phyloP scores from a whole-genome alignment of 37 sponge, comb jelly and placozoan species.

The Bolinopsis microptera region DNA sequence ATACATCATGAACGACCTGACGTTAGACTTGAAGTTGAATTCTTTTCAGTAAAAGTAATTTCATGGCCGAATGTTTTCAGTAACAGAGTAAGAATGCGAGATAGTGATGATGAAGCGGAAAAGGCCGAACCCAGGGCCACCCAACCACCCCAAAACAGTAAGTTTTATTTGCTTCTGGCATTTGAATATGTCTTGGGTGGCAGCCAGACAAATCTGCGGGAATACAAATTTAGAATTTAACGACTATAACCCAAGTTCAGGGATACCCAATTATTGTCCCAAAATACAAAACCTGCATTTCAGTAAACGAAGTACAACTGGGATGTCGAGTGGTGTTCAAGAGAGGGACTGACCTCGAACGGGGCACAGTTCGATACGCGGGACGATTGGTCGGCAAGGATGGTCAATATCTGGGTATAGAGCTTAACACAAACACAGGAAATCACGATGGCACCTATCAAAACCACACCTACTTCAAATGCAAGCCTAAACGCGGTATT shows the following conservation, averaged over 20 bases:
- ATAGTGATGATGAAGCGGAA: conserved; percentile 40
- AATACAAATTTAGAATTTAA: no score
- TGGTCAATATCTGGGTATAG: conserved; percentile 26
- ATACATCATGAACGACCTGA: no score
- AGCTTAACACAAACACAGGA: conserved; percentile 50
- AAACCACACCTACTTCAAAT: conserved; percentile 46
- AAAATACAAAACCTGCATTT: no score
- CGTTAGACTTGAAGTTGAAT: no score
- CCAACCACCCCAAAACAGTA: conserved; percentile 31
- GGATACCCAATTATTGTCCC: no score
- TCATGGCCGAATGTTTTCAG: background rate
- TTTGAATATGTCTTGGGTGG: no score
- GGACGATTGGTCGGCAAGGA: conserved; percentile 33
- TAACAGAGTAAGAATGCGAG: conserved; percentile 5
- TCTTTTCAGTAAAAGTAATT: no score
- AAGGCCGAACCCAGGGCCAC: background rate
- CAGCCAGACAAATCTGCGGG: no score
- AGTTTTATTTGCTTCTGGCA: no score
- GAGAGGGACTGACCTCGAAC: conserved; percentile 4
- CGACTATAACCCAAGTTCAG: no score
- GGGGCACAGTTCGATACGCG: conserved; percentile 58
- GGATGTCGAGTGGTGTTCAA: conserved; percentile 38
- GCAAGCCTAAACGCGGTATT: conserved; percentile 39
- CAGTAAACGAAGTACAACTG: conserved; percentile 6
- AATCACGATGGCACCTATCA: conserved; percentile 58